Conservation (phyloP, 2,113 vertebrate genomes). For the Dasyornis broadbenti region DNA sequence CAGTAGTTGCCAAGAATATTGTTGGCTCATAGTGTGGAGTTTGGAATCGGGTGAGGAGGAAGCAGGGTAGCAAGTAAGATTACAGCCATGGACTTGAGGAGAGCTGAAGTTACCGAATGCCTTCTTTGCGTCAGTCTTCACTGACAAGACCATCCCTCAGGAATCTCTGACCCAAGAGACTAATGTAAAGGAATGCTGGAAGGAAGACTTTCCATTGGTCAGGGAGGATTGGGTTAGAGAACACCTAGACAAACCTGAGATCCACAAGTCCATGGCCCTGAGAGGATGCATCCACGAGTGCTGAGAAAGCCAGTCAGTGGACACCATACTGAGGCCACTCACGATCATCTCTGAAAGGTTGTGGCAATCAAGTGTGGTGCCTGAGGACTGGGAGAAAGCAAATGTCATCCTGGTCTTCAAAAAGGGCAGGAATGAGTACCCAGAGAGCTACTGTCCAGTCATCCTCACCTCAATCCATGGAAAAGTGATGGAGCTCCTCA, state of each 20-base stretch:
- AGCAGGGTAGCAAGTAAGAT: background rate
- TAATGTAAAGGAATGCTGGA: background rate
- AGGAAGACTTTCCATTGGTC: background rate
- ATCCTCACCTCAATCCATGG: background rate
- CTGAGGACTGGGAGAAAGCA: background rate
- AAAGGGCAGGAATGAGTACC: rapidly evolving
- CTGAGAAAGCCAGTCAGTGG: background rate
- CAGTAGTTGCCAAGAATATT: background rate
- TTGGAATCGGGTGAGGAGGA: background rate
- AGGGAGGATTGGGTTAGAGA: background rate
- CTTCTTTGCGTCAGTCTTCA: background rate
- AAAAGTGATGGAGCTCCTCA: background rate
- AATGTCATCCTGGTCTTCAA: background rate
- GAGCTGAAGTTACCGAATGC: background rate
- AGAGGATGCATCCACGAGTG: background rate
- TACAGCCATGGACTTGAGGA: background rate
- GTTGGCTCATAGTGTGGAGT: background rate
- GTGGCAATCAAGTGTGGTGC: background rate
- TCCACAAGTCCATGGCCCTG: background rate
- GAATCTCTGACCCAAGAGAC: background rate
- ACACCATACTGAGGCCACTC: background rate
- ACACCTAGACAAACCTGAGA: background rate
- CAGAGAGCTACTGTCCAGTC: background rate
- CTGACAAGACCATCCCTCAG: background rate
- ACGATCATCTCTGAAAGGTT: background rate